phyloP scores from a whole-genome alignment of 2,797 vertebrate genomes.

The Prionace glauca region DNA sequence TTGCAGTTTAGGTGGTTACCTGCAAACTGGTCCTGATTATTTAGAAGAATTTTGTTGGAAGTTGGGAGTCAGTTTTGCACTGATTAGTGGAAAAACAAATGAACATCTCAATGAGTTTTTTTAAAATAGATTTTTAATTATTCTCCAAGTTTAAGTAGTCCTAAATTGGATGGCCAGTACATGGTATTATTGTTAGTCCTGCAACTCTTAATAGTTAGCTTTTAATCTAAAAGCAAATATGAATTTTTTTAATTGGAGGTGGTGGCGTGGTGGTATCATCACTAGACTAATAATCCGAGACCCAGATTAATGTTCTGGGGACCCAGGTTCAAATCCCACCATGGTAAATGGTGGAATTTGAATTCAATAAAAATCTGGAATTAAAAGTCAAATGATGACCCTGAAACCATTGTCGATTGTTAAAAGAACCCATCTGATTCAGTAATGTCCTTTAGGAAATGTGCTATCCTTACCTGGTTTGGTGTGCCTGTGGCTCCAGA shows the following conservation, averaged over 20 bases:
- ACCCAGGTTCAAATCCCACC: too few relatives aligned
- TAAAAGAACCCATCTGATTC: too few relatives aligned
- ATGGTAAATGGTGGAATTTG: too few relatives aligned
- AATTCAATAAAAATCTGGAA: too few relatives aligned
- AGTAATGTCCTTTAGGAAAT: too few relatives aligned
- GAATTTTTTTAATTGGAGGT: background rate
- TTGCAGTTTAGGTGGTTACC: background rate
- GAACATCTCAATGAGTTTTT: background rate
- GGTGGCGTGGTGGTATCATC: too few relatives aligned
- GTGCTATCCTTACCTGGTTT: too few relatives aligned
- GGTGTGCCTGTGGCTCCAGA: too few relatives aligned
- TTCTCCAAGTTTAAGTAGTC: background rate
- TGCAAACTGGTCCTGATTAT: background rate
- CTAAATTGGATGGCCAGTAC: background rate
- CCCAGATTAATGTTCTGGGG: too few relatives aligned
- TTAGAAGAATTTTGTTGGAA: background rate
- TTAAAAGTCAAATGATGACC: too few relatives aligned
- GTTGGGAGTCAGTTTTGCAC: background rate
- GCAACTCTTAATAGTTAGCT: background rate
- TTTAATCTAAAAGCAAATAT: background rate
- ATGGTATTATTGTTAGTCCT: background rate
- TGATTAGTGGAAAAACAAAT: background rate
- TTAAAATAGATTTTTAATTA: background rate
- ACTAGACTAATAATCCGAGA: too few relatives aligned
- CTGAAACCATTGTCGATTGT: too few relatives aligned